phyloP scores from a whole-genome alignment of 2,797 vertebrate genomes.

The Sebastes hubbsi region DNA sequence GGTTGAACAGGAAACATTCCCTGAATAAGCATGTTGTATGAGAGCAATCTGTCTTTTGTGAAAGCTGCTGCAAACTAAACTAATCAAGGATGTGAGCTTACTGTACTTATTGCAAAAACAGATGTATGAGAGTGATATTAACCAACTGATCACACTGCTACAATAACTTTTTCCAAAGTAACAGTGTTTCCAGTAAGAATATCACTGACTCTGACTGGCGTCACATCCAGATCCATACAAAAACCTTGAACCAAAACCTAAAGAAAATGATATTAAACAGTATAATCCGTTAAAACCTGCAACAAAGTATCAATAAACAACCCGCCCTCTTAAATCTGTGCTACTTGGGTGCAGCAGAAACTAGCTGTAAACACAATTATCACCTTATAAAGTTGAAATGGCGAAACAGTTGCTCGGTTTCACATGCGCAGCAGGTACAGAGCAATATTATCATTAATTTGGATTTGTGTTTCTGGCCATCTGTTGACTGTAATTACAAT shows the following conservation, averaged over 20 bases:
- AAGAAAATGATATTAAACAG: background rate
- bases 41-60: constrained; percentile 24
- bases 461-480: background rate
- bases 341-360: background rate
- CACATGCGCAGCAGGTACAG: background rate
- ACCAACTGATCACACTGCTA: background rate
- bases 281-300: background rate
- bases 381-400: background rate
- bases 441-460: background rate
- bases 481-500: background rate
- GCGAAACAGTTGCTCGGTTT: background rate
- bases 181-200: background rate
- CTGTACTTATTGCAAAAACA: background rate
- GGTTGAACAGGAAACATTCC: constrained; percentile 22
- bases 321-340: background rate
- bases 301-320: background rate
- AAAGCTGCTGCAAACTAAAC: constrained; percentile 21
- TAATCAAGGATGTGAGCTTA: background rate
- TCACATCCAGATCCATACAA: background rate
- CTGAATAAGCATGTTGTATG: constrained; percentile 30
- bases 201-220: background rate
- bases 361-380: background rate
- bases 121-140: background rate
- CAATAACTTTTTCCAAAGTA: background rate
- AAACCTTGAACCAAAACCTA: background rate